Evolutionary conservation across 2,797 vertebrate genomes (phyloP).

Genomic region (Clamator glandarius): DNA sequence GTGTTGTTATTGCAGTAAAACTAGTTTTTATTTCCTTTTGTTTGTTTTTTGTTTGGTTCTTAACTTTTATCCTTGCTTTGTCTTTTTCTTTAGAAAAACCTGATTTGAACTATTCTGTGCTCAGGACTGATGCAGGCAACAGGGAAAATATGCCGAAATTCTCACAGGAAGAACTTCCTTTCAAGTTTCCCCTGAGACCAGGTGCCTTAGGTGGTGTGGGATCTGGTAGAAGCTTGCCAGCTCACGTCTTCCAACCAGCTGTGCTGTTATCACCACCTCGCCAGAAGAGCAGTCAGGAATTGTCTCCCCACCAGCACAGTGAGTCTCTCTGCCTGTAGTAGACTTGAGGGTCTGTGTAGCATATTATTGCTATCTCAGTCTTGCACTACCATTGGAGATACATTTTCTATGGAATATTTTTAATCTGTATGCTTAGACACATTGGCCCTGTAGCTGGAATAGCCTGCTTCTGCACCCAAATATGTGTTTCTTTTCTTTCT

Average conservation of each 20-base stretch:
- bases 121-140: background rate
- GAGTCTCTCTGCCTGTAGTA: constrained; percentile 11
- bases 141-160: constrained; percentile 47
- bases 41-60: constrained; percentile 21
- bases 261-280: constrained; percentile 88
- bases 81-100: constrained; percentile 51
- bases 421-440: background rate
- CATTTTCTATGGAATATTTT: background rate
- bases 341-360: background rate
- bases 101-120: background rate
- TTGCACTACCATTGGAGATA: background rate
- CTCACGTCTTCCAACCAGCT: constrained; percentile 76
- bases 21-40: background rate
- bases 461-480: background rate
- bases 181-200: background rate
- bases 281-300: constrained; percentile 78
- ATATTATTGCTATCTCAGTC: background rate
- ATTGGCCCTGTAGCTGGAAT: background rate
- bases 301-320: constrained; percentile 62
- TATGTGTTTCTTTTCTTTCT: background rate
- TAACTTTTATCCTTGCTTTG: background rate
- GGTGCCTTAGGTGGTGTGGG: background rate
- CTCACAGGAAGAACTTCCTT: constrained; percentile 52
- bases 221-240: constrained; percentile 26
- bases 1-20: background rate